phyloP scores from a whole-genome alignment of 2,113 vertebrate genomes.

The Petaurus breviceps region DNA sequence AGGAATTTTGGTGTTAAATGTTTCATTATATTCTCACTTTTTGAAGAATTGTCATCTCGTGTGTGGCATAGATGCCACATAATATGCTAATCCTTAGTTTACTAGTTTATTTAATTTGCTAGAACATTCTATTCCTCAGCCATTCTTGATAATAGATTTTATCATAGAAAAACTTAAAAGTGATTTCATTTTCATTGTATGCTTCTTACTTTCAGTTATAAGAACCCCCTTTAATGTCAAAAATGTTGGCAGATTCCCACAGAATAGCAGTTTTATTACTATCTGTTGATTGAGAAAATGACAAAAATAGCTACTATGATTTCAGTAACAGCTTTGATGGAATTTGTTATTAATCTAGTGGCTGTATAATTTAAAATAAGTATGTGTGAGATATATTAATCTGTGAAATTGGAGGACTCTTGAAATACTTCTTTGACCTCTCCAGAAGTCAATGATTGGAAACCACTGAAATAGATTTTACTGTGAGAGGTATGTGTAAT shows the following conservation, averaged over 20 bases:
- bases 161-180: not conserved
- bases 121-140: not conserved
- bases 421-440: not conserved
- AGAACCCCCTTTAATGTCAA: not conserved
- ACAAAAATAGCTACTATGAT: not conserved
- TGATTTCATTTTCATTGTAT: not conserved
- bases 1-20: not conserved
- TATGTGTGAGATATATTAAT: not conserved
- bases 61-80: not conserved
- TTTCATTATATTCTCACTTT: constrained; percentile 20
- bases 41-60: not conserved
- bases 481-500: not conserved
- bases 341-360: not conserved
- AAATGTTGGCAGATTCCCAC: not conserved
- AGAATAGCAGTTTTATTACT: not conserved
- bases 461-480: not conserved
- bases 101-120: not conserved
- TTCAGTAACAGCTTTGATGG: not conserved
- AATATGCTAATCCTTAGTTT: not conserved
- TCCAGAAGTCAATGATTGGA: not conserved
- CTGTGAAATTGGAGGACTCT: not conserved
- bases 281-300: not conserved
- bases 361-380: not conserved
- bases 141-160: not conserved
- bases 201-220: not conserved